Percentiles rank a stretch among this genome's conserved stretches.
phyloP scores from a whole-genome alignment of 2,797 vertebrate species.

The Fringilla coelebs region DNA sequence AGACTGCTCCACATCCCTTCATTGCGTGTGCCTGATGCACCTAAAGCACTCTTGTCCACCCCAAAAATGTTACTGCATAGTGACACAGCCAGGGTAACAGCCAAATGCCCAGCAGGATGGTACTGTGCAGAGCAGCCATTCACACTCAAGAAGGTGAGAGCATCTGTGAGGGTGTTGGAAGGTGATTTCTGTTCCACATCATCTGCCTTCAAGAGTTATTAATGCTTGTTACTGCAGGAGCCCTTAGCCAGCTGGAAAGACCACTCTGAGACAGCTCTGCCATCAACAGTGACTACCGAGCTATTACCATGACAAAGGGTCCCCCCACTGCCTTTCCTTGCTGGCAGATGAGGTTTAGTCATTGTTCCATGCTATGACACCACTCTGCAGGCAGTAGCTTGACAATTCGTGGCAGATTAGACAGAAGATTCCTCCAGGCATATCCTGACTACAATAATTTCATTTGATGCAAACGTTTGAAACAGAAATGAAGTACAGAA shows the following conservation, averaged over 20 bases:
- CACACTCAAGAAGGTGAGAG: neutral
- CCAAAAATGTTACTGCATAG: neutral
- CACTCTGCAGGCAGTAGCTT: neutral
- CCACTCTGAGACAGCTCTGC: neutral
- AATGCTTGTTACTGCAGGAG: neutral
- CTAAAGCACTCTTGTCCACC: neutral
- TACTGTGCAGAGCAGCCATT: neutral
- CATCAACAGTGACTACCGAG: neutral
- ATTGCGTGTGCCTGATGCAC: neutral
- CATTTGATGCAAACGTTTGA: neutral
- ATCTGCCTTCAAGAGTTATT: constrained; percentile 13
- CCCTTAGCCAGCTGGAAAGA: neutral
- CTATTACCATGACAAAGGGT: neutral
- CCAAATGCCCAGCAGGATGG: neutral
- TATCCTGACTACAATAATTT: neutral
- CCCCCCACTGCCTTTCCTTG: neutral
- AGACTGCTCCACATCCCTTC: neutral
- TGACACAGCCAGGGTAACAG: rapidly evolving
- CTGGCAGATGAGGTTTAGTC: neutral
- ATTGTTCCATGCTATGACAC: neutral
- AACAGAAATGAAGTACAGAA: neutral
- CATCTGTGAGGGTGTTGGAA: neutral
- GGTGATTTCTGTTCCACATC: neutral
- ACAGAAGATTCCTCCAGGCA: neutral
- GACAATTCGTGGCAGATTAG: neutral